Evolutionary conservation across 2,113 vertebrate genomes (phyloP), one percentile per base, ranked within the genome.

Genomic region (Lampris incognitus): DNA sequence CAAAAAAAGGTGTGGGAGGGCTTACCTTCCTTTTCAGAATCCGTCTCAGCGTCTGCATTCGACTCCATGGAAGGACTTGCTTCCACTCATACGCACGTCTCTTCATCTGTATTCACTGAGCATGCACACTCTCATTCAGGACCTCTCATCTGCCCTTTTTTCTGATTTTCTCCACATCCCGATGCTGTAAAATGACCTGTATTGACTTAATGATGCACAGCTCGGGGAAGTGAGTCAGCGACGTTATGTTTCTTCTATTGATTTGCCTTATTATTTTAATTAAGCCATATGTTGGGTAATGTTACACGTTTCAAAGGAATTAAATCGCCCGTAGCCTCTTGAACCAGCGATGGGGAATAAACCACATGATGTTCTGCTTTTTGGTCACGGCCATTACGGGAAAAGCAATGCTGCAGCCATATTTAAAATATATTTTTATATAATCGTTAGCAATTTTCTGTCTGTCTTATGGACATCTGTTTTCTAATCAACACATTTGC

Each of bases 1-100:
- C 24, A 24, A 24, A 24, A 24, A 24, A 24, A 24, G 24, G 24
- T 24, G 24, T 24, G 24, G 24, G 24, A 24, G 24, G 24, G 24
- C 67, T 73, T 73, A 87, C 76, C 82, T 85, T 73, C 59, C 79
- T 70, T 75, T 71, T 77, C 57, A 64, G 69, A 86, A 82, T 85
- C 73, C 67, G 67, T 87, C 69, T 80, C 76, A 10, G 81, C 82
- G 55, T 83, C 74, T 72, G 67, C 71, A 66, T 86, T 82, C 85
- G 51, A 89, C 84, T 82, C 67, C 59, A 24, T 39, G 39, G 46
- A 67, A 72, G 38, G 74, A 85, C 63, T 67, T 5, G 8, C 75
- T 46, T 81, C 76, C 74, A 51, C 72, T 71, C 36, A 72, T 77
- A 64, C 54, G 66, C 8, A 39, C 75, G n/a, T 76, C 71, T 75